Base-by-base conservation (phyloP, 2,113 vertebrate species). In the Setophaga coronata region DNA sequence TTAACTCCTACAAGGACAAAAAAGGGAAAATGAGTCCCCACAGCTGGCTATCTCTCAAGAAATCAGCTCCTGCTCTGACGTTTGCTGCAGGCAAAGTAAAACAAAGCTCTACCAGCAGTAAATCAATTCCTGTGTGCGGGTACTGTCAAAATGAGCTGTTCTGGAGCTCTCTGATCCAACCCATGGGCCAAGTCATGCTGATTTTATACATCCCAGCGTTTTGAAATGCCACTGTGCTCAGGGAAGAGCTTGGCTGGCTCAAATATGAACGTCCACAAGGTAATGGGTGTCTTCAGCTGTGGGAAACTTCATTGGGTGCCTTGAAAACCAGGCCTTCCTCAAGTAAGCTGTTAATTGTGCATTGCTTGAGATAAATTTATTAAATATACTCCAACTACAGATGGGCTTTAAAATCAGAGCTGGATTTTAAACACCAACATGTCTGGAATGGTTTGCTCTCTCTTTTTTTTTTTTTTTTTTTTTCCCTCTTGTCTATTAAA, bases 61-160 rank as follows among this genome's bases (percentile, higher is more conserved):
- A 96, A 79, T 73, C 76, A 92, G 40, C 88, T 86, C 89, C 64
- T 87, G n/a, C 90, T 83, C 91, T 83, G 93, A 69, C 1, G 7
- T 92, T 86, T 71, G 72, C 90, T 94, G 70, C 36, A 73, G 92
- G 85, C 90, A 80, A 88, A 95, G 73, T 80, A 77, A 94, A 96
- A 91, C 87, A 95, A 96, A 94, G 93, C 71, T 31, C 62, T 54
- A 54, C 62, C 58, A 77, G 95, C 78, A 79, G 74, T 90, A 91
- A 91, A 93, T 96, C 90, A 89, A 14, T 60, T 53, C 61, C 33
- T 57, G 20, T 54, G 61, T 85, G 84, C 1, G 7, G 62, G 82
- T 77, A 51, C 72, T 94, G 93, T 90, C 90, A 82, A 89, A 96
- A 88, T 45, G 83, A 89, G 73, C 78, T 82, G 74, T 40, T 91